Evolutionary conservation across 1,140 invertebrate genomes (phyloP), one percentile per base, ranked within the genome.

Genomic region (Aphaenogaster ashmeadi): DNA sequence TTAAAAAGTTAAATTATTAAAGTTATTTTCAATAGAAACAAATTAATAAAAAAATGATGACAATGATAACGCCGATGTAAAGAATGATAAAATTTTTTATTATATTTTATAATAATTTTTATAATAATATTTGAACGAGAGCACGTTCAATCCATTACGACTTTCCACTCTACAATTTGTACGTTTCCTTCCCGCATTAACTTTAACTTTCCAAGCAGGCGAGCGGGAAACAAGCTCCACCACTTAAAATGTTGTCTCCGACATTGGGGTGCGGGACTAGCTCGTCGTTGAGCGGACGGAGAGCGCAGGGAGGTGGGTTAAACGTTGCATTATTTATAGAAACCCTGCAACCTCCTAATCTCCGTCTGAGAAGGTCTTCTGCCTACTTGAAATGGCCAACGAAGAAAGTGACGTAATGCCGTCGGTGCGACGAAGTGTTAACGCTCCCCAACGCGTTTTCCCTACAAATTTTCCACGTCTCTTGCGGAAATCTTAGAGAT

Each of bases 241-340:
- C 86, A 81, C 86, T 87, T 87, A 87, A 87, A 83, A 87, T 18
- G 64, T 87, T 71, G 78, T 87, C 64, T 84, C 80, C 80, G 69
- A 50, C 80, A 75, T 75, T 84, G 69, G 56, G 69, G 80, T 84
- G 54, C 47, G 69, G 13, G 80, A 75, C 54, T 67, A 52, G 78
- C 62, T 69, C 18, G 69, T 47, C 69, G 80, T 74, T 38, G 69
- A 62, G 27, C 36, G 50, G 60, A 56, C 15, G 58, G 54, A 36
- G 13, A 41, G 36, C 27, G 27, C 27, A 27, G 18, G 41, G 15
- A 52, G 56, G 44, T 33, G 69, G 74, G 87, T 86, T 89, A 86
- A 88, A 88, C 56, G 91, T 90, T 88, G 90, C 86, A 91, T 90
- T 91, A 91, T 91, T 91, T 91, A 91, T 91, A 91, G 90, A 91